A percentile compares a stretch with the other conserved stretches of the same genome.
Evolutionary conservation across 2,797 vertebrate genomes (phyloP).

Genomic region (Peromyscus melanophrys): DNA sequence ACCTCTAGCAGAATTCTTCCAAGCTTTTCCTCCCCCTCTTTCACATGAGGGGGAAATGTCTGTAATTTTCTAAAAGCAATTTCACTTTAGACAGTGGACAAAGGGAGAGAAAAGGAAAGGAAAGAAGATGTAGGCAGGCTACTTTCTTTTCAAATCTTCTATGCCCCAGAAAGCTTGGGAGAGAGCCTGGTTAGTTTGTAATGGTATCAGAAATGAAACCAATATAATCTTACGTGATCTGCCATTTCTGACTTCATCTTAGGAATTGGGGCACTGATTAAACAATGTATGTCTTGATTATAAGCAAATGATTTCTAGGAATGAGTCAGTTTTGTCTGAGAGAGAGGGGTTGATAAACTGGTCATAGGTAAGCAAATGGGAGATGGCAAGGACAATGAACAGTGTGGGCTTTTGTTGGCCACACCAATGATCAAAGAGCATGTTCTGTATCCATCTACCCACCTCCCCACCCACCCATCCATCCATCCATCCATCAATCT

Average conservation of each 20-base stretch:
- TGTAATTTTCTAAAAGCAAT: constrained; percentile 62
- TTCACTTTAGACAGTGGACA: constrained; percentile 41
- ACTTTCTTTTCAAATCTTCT: constrained; percentile 31
- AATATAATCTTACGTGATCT: background rate
- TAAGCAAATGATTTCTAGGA: constrained; percentile 11
- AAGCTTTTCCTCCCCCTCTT: constrained; percentile 22
- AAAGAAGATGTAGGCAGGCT: background rate
- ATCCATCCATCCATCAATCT: no score
- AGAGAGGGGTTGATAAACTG: background rate
- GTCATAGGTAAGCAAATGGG: background rate
- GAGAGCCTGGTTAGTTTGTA: constrained; percentile 8
- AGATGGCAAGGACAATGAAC: background rate
- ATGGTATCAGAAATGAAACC: constrained; percentile 25
- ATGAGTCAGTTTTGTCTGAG: constrained; percentile 32
- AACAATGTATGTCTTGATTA: constrained; percentile 54
- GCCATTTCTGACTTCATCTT: constrained; percentile 56
- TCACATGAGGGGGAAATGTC: background rate
- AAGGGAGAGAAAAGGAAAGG: background rate
- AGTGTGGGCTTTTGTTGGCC: background rate
- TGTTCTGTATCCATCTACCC: background rate
- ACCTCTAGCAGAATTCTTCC: constrained; percentile 3
- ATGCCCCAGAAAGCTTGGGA: background rate
- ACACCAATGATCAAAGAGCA: background rate
- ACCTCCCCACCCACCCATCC: background rate
- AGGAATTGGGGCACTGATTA: background rate